Base-by-base conservation (phyloP, 2,797 vertebrate genomes). In the Huso huso region DNA sequence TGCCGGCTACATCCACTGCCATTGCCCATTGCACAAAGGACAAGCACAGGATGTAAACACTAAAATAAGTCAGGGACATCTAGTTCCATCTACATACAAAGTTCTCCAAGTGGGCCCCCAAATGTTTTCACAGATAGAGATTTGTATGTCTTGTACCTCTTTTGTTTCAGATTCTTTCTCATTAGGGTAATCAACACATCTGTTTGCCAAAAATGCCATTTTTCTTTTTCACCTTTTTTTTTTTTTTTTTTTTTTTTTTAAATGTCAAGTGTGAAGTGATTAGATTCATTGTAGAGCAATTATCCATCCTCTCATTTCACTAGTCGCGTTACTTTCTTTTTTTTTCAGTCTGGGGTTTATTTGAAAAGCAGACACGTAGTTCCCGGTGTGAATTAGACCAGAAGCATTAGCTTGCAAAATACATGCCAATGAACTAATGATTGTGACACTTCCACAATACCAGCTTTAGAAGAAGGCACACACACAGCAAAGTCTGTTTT, bases 331-430 rank as follows among this genome's bases (percentile, higher is more conserved):
- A 69, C 76, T 73, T 77, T 61, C 52, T 62, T 58, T 62, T 64
- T 9, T 73, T 72, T 78, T 75, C 71, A 76, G 80, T 79, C 72
- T 77, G 78, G 71, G 74, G 77, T 79, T 77, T 76, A 81, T 82
- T 82, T 83, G 74, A 75, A 85, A 84, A 79, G 79, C 79, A 84
- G 80, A 81, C 82, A 76, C 68, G 68, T 78, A 72, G 75, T 83
- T 83, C 83, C 81, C 82, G 77, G 77, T 78, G 85, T 87, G 88
- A 89, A 89, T 89, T 81, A 88, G 86, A 85, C 78, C 80, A 89
- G 84, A 87, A 87, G 83, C 84, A 87, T 90, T 86, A 87, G 89
- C 88, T 90, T 90, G 88, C 89, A 89, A 84, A 92, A 89, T 84
- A 83, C 81, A 86, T 84, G 81, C 83, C 84, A 81, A 77, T 90